phyloP scores from a whole-genome alignment of 2,113 vertebrate species.

The Planiliza haematocheilus region DNA sequence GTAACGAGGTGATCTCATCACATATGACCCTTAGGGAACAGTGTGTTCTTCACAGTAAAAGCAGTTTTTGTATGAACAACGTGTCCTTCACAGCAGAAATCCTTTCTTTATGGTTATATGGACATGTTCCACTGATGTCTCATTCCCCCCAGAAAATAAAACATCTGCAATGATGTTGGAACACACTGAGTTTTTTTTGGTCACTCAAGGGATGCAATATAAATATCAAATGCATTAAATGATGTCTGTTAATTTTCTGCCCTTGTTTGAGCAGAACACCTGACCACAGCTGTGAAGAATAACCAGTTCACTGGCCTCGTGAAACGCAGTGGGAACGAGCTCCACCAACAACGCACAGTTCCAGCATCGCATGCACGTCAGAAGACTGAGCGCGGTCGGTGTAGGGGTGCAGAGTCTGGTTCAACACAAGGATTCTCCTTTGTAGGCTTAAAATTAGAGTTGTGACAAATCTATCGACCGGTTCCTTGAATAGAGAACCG shows the following conservation, averaged over 20 bases:
- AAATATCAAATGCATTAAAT: slow-evolving; percentile 41
- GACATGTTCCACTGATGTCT: slow-evolving; percentile 55
- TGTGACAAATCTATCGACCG: no score
- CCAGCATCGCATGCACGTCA: slow-evolving; percentile 25
- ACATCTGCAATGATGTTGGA: slow-evolving; percentile 48
- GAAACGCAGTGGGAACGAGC: slow-evolving; percentile 48
- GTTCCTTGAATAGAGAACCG: no score
- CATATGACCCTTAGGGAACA: slow-evolving; percentile 54
- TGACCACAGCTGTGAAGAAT: slow-evolving; percentile 43
- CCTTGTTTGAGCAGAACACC: slow-evolving; percentile 43
- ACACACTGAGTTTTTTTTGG: not conserved
- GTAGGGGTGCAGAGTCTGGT: not conserved
- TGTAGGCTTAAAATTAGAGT: not conserved
- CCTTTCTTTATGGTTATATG: slow-evolving; percentile 60
- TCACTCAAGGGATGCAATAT: slow-evolving; percentile 27
- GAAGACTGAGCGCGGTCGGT: slow-evolving; percentile 14
- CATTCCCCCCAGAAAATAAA: slow-evolving; percentile 40
- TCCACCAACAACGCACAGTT: slow-evolving; percentile 32
- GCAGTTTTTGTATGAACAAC: slow-evolving; percentile 52
- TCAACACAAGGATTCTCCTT: slow-evolving; percentile 17
- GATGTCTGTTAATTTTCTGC: slow-evolving; percentile 11
- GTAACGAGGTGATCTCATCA: slow-evolving; percentile 64
- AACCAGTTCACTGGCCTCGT: slow-evolving; percentile 44
- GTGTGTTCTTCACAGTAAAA: slow-evolving; percentile 53
- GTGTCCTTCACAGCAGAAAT: slow-evolving; percentile 69